Percentiles rank a stretch among this genome's conserved stretches.
phyloP scores from a whole-genome alignment of 2,113 vertebrate genomes.

The Rhea americana region DNA sequence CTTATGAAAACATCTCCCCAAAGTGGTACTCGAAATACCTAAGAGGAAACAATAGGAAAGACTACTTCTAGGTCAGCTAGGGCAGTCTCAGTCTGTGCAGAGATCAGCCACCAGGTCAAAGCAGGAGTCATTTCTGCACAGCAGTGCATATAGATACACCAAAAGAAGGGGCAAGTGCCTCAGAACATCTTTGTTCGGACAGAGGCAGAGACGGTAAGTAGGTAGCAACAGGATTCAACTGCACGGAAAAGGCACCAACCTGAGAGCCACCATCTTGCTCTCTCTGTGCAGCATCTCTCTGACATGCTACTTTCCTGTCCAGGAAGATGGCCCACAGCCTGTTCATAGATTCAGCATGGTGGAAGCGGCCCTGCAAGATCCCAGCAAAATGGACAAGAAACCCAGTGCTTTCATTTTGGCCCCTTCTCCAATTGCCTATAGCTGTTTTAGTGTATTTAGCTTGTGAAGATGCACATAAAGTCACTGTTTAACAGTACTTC shows the following conservation, averaged over 20 bases:
- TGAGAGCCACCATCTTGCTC: background rate
- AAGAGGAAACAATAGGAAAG: background rate
- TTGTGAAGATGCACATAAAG: background rate
- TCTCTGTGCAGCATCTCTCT: background rate
- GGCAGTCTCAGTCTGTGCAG: background rate
- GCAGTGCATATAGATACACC: rapidly evolving
- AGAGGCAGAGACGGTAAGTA: background rate
- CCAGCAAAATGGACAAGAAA: background rate
- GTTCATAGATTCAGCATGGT: background rate
- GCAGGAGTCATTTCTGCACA: background rate
- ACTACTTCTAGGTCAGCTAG: background rate
- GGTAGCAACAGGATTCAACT: background rate
- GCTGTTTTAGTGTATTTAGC: background rate
- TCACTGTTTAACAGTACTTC: background rate
- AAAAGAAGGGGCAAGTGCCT: background rate
- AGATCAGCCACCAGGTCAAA: background rate
- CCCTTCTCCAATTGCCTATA: background rate
- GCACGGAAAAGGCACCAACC: background rate
- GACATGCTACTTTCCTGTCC: background rate
- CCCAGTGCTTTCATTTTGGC: background rate
- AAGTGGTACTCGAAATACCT: background rate
- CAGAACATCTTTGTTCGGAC: background rate
- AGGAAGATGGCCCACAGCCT: background rate
- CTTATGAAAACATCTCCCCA: background rate
- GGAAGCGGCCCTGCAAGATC: background rate